Conservation (phyloP, 2,888 invertebrate species). For the Pristionchus entomophagus region DNA sequence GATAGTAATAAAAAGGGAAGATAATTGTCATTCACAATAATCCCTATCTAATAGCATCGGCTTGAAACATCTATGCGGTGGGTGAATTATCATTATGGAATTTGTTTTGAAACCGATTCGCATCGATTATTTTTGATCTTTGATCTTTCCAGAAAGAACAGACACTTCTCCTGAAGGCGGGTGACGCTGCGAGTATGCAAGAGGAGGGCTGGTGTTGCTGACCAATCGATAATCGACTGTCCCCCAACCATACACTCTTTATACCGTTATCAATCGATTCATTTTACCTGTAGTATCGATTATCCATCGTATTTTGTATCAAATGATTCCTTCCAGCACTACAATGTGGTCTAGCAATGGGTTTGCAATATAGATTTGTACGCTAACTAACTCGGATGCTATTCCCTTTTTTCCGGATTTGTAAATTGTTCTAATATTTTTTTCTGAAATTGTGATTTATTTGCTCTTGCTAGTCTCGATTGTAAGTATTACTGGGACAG, state of each 20-base stretch:
- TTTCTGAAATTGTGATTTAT: background rate
- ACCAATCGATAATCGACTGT: conserved; percentile 34
- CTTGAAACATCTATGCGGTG: background rate
- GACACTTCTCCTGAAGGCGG: conserved; percentile 71
- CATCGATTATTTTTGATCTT: background rate
- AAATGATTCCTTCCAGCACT: background rate
- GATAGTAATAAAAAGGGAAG: too few relatives aligned
- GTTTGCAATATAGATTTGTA: background rate
- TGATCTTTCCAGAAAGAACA: conserved; percentile 57
- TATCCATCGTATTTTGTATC: background rate
- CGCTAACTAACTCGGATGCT: background rate
- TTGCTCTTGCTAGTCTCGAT: background rate
- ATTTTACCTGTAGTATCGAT: background rate
- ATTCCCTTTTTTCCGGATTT: background rate
- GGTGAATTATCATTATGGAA: background rate
- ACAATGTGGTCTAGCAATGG: background rate
- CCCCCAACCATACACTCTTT: background rate
- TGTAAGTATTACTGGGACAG: background rate
- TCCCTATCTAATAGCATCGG: background rate
- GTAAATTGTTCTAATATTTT: background rate
- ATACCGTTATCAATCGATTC: background rate
- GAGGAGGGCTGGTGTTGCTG: conserved; percentile 73
- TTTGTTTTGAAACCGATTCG: background rate
- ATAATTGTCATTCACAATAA: too few relatives aligned
- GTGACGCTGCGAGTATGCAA: conserved; percentile 63